Conservation (phyloP, 1,140 invertebrate species). For the Formica exsecta region DNA sequence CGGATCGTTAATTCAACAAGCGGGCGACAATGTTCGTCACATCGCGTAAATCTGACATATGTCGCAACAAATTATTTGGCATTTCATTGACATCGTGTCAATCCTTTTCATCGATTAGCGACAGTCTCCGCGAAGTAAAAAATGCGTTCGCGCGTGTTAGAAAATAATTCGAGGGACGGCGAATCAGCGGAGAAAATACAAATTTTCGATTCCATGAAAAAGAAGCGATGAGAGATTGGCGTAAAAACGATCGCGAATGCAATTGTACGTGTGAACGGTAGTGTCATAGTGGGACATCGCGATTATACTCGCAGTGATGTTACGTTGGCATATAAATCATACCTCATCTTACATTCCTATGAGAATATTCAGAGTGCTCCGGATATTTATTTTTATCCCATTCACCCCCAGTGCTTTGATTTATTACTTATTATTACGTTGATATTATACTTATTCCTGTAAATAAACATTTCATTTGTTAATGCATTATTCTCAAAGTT, state of each 20-base stretch:
- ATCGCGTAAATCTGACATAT: slow-evolving; percentile 12
- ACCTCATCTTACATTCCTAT: neutral
- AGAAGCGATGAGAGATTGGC: neutral
- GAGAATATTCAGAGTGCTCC: slow-evolving; percentile 31
- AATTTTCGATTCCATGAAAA: neutral
- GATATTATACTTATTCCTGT: neutral
- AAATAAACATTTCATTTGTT: slow-evolving; percentile 29
- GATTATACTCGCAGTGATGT: neutral
- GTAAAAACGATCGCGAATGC: neutral
- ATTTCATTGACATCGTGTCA: slow-evolving; percentile 37
- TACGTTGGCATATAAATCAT: slow-evolving; percentile 9
- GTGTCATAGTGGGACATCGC: slow-evolving; percentile 30
- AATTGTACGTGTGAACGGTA: neutral
- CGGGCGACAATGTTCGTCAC: slow-evolving; percentile 43
- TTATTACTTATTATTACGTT: neutral
- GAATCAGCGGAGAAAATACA: neutral
- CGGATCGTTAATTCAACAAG: slow-evolving; percentile 15
- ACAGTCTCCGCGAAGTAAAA: neutral
- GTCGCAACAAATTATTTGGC: slow-evolving; percentile 52
- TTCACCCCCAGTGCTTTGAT: slow-evolving; percentile 24
- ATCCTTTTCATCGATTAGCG: neutral
- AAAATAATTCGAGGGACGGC: neutral
- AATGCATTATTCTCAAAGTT: slow-evolving; percentile 15
- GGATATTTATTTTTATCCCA: slow-evolving; percentile 17
- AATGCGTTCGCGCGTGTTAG: neutral